Evolutionary conservation across 1,140 invertebrate genomes (phyloP).

Genomic region (Nymphalis io): DNA sequence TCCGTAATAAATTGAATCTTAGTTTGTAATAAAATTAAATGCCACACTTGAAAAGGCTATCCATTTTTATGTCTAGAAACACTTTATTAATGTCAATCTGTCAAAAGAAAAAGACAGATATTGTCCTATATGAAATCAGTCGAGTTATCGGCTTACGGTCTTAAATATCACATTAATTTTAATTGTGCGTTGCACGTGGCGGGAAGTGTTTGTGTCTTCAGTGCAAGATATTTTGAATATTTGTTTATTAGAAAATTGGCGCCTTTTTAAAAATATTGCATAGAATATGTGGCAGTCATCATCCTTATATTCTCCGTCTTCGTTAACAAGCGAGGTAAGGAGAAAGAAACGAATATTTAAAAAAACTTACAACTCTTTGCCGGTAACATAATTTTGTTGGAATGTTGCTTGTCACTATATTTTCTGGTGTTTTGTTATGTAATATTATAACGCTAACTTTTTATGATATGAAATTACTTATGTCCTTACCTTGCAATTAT

Average conservation of each 20-base stretch:
- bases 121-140: too few relatives aligned
- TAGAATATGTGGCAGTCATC: conserved; percentile 19
- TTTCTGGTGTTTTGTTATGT: conserved; percentile 31
- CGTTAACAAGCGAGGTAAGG: conserved; percentile 18
- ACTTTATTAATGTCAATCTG: too few relatives aligned
- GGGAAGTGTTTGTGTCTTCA: conserved; percentile 14
- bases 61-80: too few relatives aligned
- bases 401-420: conserved; percentile 2
- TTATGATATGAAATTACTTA: conserved; percentile 25
- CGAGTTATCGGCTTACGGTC: too few relatives aligned
- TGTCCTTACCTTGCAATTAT: conserved; percentile 54
- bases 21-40: too few relatives aligned
- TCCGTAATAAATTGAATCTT: too few relatives aligned
- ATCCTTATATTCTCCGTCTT: background rate
- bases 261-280: conserved; percentile 14
- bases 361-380: conserved; percentile 3
- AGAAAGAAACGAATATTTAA: background rate
- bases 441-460: conserved; percentile 17
- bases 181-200: conserved; percentile 31
- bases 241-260: conserved; percentile 21
- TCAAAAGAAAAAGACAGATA: too few relatives aligned
- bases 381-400: conserved; percentile 13
- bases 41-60: too few relatives aligned
- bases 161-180: background rate
- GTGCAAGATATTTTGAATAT: conserved; percentile 10